Base-by-base conservation (phyloP, 2,888 invertebrate species). In the Epistrophella euchroma region DNA sequence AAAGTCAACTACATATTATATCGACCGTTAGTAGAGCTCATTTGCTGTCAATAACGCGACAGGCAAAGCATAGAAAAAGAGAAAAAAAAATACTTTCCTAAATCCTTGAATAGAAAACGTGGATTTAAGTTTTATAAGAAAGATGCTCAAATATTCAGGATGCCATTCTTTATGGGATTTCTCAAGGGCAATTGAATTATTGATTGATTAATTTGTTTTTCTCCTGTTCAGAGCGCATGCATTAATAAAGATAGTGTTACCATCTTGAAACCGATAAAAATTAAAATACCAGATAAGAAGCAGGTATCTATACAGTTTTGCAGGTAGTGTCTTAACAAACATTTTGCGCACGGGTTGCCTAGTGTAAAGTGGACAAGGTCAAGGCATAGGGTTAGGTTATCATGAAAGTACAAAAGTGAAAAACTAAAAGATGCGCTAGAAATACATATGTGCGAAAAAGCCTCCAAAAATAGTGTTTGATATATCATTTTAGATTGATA, bases 11-110 rank as follows among this genome's bases (percentile, higher is more conserved):
- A 40, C 37, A 28, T 56, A 28, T 40, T 47, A 28, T 56, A 28
- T 40, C 28, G 19, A 45, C 56, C 22, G 64, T 50, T 58, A 58
- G 35, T 58, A 66, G 43, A 77, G 35, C 35, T 45, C 50, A 71
- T 64, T 73, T 78, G 74, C 79, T 84, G 74, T 80, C 79, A 79
- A 84, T 84, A 75, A 72, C 71, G 75, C 80, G 84, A 76, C 80
- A 75, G 58, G 64, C 66, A 45, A 64, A 78, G 74, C 73, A 68
- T 0, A 17, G n/a, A 66, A 52, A 19, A 58, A 60, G 55, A 28
- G 17, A 22, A 55, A 56, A 79, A 75, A 32, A 15, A 15, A 40
- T 10, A 40, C 0, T n/a, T 9, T 7, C 1, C 4, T 32, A 71
- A 32, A 74, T 60, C 32, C 32, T 40, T 22, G 22, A 79, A 64